A percentile compares a stretch with the other conserved stretches of the same genome.
These are phyloP conservation scores for Enteromius trimaculatus DNA, from an alignment of 2,797 vertebrate species.

Conservation along the genomic window DNA sequence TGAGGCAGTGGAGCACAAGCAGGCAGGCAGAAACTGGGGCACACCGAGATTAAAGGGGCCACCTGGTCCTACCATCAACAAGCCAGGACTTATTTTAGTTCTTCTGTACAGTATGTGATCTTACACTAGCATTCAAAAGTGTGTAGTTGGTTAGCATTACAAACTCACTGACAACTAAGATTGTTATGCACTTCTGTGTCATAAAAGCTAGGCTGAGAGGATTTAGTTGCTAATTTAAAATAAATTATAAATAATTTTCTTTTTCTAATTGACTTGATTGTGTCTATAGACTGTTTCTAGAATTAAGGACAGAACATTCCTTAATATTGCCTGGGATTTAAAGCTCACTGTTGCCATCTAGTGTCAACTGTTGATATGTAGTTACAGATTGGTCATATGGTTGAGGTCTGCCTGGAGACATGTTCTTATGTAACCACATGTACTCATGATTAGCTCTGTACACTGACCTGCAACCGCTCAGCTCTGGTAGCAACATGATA, in stretches of 20 bases:
- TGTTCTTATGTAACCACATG: conserved; percentile 39
- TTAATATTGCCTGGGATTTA: conserved; percentile 3
- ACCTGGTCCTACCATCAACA: conserved; percentile 17
- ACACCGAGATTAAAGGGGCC: conserved; percentile 53
- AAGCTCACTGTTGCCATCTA: conserved; percentile 71
- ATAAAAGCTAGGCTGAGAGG: background rate
- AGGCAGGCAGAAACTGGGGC: conserved; percentile 41
- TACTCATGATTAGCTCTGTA: conserved; percentile 38
- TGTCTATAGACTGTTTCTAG: background rate
- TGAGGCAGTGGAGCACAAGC: conserved; percentile 1
- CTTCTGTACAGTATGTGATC: conserved; percentile 2
- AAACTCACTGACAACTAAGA: background rate
- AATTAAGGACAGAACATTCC: background rate
- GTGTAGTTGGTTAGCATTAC: background rate
- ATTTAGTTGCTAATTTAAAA: background rate
- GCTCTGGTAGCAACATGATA: conserved; percentile 12
- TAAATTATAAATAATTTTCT: background rate
- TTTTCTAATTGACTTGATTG: background rate
- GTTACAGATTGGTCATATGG: conserved; percentile 64
- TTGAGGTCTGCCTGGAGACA: conserved; percentile 69
- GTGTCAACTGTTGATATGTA: conserved; percentile 53
- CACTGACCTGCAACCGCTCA: conserved; percentile 13
- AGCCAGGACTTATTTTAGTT: background rate
- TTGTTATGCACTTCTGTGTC: too few species aligned
- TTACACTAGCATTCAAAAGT: background rate